Conservation (phyloP, 2,113 vertebrate genomes). For the Bufo bufo region DNA sequence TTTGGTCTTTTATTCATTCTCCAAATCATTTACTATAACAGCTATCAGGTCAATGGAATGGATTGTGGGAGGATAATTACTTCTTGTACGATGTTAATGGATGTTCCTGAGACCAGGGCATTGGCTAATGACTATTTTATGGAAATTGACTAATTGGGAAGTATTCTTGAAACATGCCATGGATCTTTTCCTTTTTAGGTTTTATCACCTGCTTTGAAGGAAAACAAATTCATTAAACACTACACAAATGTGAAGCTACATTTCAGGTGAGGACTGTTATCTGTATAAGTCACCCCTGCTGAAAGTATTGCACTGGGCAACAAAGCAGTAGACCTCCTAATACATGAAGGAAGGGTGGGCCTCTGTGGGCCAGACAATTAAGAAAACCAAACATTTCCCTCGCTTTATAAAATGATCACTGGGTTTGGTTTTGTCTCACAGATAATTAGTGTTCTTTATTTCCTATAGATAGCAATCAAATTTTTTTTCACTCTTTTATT, state of each 20-base stretch:
- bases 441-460: slow-evolving; percentile 54
- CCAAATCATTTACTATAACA: slow-evolving; percentile 56
- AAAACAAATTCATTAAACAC: slow-evolving; percentile 48
- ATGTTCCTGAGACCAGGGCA: slow-evolving; percentile 58
- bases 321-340: neutral
- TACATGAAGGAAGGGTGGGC: slow-evolving; percentile 34
- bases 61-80: slow-evolving; percentile 60
- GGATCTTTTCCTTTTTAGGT: slow-evolving; percentile 54
- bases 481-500: neutral
- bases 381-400: slow-evolving; percentile 39
- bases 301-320: neutral
- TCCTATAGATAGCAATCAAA: slow-evolving; percentile 36
- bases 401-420: slow-evolving; percentile 46
- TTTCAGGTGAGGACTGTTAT: slow-evolving; percentile 27
- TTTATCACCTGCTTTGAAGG: slow-evolving; percentile 49
- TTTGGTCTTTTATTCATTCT: slow-evolving; percentile 51
- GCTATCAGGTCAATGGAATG: slow-evolving; percentile 57
- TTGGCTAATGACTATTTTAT: slow-evolving; percentile 59
- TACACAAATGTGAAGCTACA: slow-evolving; percentile 2
- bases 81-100: slow-evolving; percentile 59
- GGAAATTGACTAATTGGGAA: slow-evolving; percentile 60
- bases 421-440: slow-evolving; percentile 39
- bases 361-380: slow-evolving; percentile 13
- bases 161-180: slow-evolving; percentile 55
- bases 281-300: neutral